Evolutionary conservation across 2,113 vertebrate genomes (phyloP).

Genomic region (Tichodroma muraria): DNA sequence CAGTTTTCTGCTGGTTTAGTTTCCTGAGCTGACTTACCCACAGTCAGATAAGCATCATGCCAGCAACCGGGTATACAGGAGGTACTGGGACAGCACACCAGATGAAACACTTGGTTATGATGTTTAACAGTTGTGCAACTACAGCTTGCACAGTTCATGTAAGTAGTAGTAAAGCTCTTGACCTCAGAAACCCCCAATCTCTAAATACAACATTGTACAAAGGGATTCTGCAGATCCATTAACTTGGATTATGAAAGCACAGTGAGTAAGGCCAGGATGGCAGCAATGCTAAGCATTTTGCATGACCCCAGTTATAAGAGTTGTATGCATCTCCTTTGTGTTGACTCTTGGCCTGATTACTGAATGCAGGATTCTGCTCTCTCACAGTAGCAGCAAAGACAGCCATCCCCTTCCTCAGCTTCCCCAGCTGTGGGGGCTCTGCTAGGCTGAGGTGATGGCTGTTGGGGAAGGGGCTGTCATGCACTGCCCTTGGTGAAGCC

Average conservation of each 20-base stretch:
- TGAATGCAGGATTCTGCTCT: not conserved
- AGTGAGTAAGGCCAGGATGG: not conserved
- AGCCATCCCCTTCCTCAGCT: not conserved
- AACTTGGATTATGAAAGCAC: not conserved
- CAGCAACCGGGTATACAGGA: not conserved
- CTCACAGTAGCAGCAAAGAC: not conserved
- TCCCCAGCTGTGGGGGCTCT: not conserved
- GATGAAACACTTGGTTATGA: not conserved
- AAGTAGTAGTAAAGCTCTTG: not conserved
- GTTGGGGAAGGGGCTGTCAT: not conserved
- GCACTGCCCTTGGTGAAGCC: not conserved
- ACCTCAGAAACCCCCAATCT: not conserved
- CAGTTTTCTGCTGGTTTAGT: not conserved
- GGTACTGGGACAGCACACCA: not conserved
- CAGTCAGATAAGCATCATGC: not conserved
- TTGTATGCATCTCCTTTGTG: not conserved
- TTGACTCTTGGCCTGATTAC: not conserved
- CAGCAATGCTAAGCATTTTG: not conserved
- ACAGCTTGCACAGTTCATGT: not conserved
- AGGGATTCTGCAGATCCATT: not conserved
- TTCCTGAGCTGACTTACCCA: not conserved
- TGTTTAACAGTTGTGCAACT: not conserved
- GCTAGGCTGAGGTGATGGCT: not conserved
- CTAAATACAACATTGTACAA: not conserved
- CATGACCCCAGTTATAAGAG: not conserved